phyloP scores from a whole-genome alignment of 1,140 invertebrate species.

The Drosophila sechellia region DNA sequence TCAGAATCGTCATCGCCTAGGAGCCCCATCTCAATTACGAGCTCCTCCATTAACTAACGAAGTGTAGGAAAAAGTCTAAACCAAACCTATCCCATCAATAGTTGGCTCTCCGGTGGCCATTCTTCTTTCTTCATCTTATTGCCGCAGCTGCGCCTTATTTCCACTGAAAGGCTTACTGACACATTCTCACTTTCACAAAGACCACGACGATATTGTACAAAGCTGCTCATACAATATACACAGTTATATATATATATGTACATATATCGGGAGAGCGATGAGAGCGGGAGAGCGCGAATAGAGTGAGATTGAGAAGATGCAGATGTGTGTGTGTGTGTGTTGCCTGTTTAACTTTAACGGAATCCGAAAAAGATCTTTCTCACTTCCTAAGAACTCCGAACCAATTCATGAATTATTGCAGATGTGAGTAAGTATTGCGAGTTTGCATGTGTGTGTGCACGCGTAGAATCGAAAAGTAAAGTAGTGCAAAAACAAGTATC shows the following conservation, averaged over 20 bases:
- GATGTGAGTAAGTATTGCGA: constrained; percentile 6
- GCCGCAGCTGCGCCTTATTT: constrained; percentile 69
- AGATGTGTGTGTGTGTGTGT: constrained; percentile 11
- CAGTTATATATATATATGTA: background rate
- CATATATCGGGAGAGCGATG: background rate
- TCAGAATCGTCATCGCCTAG: constrained; percentile 4
- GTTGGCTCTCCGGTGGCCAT: constrained; percentile 20
- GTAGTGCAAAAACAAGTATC: constrained; percentile 50
- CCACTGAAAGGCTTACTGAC: constrained; percentile 55
- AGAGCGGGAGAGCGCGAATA: constrained; percentile 5
- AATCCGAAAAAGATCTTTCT: constrained; percentile 41
- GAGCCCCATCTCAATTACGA: constrained; percentile 3
- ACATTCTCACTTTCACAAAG: constrained; percentile 24
- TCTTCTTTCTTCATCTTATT: constrained; percentile 28
- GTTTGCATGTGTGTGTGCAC: constrained; percentile 10
- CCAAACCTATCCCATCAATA: constrained; percentile 8
- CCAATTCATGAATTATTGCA: constrained; percentile 40
- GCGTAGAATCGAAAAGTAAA: constrained; percentile 14
- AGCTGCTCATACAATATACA: constrained; percentile 28
- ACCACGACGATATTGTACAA: constrained; percentile 31
- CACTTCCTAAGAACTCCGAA: constrained; percentile 35
- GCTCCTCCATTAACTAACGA: constrained; percentile 7
- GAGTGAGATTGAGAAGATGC: constrained; percentile 37
- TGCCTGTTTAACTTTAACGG: constrained; percentile 2
- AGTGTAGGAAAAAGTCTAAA: constrained; percentile 1